These are phyloP conservation scores for Heliothis virescens DNA, from an alignment of 1,140 invertebrate species.

Conservation along the genomic window DNA sequence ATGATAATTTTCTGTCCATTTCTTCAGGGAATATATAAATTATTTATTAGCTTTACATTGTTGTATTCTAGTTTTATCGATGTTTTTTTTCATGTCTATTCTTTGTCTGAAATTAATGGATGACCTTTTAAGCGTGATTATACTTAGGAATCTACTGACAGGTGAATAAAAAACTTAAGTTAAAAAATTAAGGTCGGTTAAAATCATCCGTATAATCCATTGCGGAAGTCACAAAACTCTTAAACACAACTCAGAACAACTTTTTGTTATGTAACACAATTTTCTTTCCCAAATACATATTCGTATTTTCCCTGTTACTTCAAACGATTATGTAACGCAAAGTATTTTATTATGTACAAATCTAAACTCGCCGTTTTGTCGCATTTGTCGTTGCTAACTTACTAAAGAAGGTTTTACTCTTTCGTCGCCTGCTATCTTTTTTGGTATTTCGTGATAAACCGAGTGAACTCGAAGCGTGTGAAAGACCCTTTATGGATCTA, in stretches of 20 bases:
- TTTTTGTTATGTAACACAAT: conserved; percentile 3
- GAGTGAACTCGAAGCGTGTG: conserved; percentile 19
- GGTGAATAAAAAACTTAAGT: too few species aligned
- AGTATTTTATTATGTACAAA: conserved; percentile 2
- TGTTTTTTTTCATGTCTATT: too few species aligned
- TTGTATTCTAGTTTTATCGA: background rate
- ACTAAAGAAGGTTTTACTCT: conserved; percentile 15
- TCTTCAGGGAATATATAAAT: background rate
- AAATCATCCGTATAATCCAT: background rate
- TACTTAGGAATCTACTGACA: too few species aligned
- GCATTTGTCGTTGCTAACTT: conserved; percentile 22
- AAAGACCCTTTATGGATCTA: conserved; percentile 37
- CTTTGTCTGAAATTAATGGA: too few species aligned
- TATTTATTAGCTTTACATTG: too few species aligned
- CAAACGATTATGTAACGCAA: conserved; percentile 8
- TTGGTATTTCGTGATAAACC: conserved; percentile 5
- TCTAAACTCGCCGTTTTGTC: conserved; percentile 29
- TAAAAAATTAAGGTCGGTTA: background rate
- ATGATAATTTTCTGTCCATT: conserved; percentile 20
- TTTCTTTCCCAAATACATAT: conserved; percentile 16
- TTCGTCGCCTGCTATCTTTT: background rate
- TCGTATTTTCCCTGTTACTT: conserved; percentile 12
- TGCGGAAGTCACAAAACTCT: background rate
- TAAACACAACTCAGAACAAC: background rate
- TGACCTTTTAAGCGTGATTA: too few species aligned